These are phyloP conservation scores for Thalpophila matura DNA, from an alignment of 2,888 invertebrate genomes.

Conservation along the genomic window DNA sequence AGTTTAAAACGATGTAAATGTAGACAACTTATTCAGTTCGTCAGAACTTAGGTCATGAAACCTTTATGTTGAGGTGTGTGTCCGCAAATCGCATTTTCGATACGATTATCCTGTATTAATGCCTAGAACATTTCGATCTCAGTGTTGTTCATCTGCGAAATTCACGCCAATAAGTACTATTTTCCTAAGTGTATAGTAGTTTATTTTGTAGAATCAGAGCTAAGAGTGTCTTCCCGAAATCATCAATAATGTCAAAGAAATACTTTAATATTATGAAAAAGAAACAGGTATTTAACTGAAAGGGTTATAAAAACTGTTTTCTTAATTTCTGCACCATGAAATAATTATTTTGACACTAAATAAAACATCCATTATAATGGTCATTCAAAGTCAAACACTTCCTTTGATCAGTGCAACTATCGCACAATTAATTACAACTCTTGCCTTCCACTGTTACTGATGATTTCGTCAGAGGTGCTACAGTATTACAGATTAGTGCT, in stretches of 20 bases:
- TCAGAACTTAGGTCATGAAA: neutral
- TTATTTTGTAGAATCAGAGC: neutral
- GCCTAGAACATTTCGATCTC: slow-evolving; percentile 25
- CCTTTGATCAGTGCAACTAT: too few species aligned
- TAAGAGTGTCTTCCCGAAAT: slow-evolving; percentile 25
- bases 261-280: neutral
- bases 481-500: slow-evolving; percentile 78
- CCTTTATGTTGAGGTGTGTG: neutral
- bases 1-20: neutral
- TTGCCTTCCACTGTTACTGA: slow-evolving; percentile 15
- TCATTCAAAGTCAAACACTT: too few species aligned
- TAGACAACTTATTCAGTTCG: neutral
- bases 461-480: slow-evolving; percentile 42
- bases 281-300: neutral
- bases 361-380: too few species aligned
- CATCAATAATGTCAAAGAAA: slow-evolving; percentile 22
- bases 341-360: too few species aligned
- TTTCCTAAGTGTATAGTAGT: neutral
- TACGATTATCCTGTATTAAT: slow-evolving; percentile 35
- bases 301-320: too few species aligned
- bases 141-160: neutral
- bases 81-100: slow-evolving; percentile 2
- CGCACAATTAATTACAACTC: too few species aligned
- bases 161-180: neutral
- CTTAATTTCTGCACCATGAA: too few species aligned